These are phyloP conservation scores for Sympetrum striolatum DNA, from an alignment of 2,888 invertebrate species.

Conservation along the genomic window DNA sequence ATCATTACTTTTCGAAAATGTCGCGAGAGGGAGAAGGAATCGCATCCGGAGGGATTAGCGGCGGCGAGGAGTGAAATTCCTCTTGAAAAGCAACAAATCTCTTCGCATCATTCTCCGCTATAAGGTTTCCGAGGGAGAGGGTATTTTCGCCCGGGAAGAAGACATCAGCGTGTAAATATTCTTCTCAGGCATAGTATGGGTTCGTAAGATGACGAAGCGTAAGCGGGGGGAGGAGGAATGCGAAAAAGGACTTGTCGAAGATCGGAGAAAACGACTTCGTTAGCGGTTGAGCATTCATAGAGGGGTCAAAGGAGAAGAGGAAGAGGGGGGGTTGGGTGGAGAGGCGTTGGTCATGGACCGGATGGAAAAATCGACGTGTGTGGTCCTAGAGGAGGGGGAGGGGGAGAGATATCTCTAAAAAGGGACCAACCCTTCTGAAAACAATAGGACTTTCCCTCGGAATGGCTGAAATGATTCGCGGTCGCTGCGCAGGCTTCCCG, in stretches of 20 bases:
- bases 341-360: not conserved
- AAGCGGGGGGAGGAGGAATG: not conserved
- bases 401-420: not conserved
- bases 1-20: not conserved
- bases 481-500: too few relatives aligned
- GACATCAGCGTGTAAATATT: conserved; percentile 37
- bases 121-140: not conserved
- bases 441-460: not conserved
- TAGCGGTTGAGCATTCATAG: not conserved
- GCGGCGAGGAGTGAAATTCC: conserved; percentile 1
- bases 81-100: conserved; percentile 10
- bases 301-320: not conserved
- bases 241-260: conserved; percentile 31
- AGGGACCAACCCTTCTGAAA: not conserved
- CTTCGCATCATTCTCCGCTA: not conserved
- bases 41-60: conserved; percentile 13
- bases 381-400: not conserved
- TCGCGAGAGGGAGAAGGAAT: not conserved
- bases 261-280: not conserved
- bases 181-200: not conserved
- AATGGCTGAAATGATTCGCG: not conserved
- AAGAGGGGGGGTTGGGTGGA: not conserved
- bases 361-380: not conserved
- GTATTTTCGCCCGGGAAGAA: not conserved
- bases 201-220: conserved; percentile 14